Percentiles rank a stretch among this genome's conserved stretches.
These are phyloP conservation scores for Lumbricus terrestris DNA, from an alignment of 2,888 invertebrate species.

Conservation along the genomic window DNA sequence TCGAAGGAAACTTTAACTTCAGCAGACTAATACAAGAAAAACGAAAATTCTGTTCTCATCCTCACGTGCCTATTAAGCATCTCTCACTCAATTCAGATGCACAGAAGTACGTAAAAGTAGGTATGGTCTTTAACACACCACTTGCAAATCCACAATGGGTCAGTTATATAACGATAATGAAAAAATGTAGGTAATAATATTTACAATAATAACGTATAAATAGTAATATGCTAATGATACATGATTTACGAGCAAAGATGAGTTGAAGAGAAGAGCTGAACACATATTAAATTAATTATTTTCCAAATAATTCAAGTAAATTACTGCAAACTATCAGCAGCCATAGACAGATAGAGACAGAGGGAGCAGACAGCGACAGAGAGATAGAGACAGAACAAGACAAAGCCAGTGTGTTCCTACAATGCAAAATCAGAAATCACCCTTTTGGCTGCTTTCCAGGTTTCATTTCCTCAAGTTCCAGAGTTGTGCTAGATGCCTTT, in stretches of 20 bases:
- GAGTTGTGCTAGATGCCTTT: neutral
- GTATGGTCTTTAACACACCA: no score
- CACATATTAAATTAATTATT: neutral
- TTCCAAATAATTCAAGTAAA: neutral
- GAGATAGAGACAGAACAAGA: no score
- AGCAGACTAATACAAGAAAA: neutral
- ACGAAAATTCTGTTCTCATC: no score
- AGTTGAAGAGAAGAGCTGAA: neutral
- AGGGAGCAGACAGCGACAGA: neutral
- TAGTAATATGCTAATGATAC: no score
- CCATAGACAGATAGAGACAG: neutral
- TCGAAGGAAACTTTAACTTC: constrained; percentile 9
- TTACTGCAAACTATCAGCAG: no score
- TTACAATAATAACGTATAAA: no score
- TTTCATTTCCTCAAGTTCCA: constrained; percentile 11
- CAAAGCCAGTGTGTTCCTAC: neutral
- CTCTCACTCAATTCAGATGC: neutral
- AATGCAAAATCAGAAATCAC: neutral
- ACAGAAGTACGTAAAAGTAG: no score
- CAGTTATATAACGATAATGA: no score
- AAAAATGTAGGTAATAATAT: no score
- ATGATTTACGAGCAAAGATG: neutral
- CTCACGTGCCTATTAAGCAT: neutral
- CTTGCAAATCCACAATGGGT: no score
- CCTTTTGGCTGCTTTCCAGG: neutral